A percentile compares a stretch with the other conserved stretches of the same genome.
Evolutionary conservation across 2,888 invertebrate genomes (phyloP).

Genomic region (Dione juno): DNA sequence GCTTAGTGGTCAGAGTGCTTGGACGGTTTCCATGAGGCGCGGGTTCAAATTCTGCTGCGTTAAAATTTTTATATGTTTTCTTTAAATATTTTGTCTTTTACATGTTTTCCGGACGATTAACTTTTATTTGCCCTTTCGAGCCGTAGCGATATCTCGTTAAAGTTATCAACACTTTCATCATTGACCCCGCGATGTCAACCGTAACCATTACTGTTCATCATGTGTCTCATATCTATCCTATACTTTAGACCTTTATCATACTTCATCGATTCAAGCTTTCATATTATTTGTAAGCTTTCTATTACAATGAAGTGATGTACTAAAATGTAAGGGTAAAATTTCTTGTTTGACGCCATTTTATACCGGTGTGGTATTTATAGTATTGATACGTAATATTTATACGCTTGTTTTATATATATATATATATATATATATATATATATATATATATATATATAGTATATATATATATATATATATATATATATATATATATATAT

Average conservation of each 20-base stretch:
- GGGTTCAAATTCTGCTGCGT: too few species aligned
- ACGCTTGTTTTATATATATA: too few species aligned
- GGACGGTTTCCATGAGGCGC: too few species aligned
- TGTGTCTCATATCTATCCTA: slow-evolving; percentile 34
- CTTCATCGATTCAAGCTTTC: slow-evolving; percentile 39
- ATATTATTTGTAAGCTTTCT: slow-evolving; percentile 1
- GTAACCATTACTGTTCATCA: slow-evolving; percentile 35
- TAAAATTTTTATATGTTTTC: too few species aligned
- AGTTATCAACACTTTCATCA: slow-evolving; percentile 42
- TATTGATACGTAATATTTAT: too few species aligned
- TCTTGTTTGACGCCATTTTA: not conserved
- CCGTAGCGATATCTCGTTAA: slow-evolving; percentile 31
- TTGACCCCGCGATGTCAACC: slow-evolving; percentile 36
- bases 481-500: too few species aligned
- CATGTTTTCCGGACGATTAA: slow-evolving; percentile 5
- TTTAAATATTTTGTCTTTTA: too few species aligned
- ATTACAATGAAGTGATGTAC: not conserved
- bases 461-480: too few species aligned
- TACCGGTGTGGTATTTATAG: too few species aligned
- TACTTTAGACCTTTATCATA: slow-evolving; percentile 34
- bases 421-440: too few species aligned
- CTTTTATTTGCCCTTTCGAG: not conserved
- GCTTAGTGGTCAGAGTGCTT: too few species aligned
- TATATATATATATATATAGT: too few species aligned
- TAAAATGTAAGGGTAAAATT: not conserved